A percentile compares a stretch with the other conserved stretches of the same genome.
These are phyloP conservation scores for Argyra leucocephala DNA, from an alignment of 2,888 invertebrate genomes.

Conservation along the genomic window DNA sequence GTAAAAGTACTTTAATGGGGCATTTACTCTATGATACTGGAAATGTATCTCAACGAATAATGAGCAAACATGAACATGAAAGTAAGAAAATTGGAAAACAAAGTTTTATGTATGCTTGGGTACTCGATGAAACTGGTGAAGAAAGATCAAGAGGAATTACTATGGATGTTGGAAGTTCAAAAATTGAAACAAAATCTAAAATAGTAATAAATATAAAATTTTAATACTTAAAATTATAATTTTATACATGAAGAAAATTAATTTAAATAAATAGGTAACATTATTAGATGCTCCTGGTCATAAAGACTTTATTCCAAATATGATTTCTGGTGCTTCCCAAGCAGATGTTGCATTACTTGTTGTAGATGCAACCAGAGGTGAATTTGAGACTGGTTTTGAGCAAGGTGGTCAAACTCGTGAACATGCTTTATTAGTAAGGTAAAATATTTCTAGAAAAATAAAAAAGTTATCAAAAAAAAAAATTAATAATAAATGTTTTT, in stretches of 20 bases:
- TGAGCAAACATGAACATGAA: constrained; percentile 97
- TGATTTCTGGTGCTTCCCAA: constrained; percentile 97
- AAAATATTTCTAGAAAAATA: background rate
- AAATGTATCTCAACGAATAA: constrained; percentile 73
- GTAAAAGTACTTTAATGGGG: constrained; percentile 68
- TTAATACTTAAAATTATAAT: background rate
- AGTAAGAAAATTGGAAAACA: constrained; percentile 95
- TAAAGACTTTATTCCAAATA: constrained; percentile 98
- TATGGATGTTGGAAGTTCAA: constrained; percentile 93
- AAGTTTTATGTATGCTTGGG: constrained; percentile 98
- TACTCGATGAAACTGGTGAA: constrained; percentile 96
- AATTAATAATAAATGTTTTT: too few species aligned
- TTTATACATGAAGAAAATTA: constrained; percentile 5
- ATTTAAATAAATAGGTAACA: constrained; percentile 47
- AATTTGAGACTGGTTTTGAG: constrained; percentile 98
- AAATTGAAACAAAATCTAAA: constrained; percentile 82
- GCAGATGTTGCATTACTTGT: constrained; percentile 96
- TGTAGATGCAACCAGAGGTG: constrained; percentile 90
- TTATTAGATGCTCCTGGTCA: constrained; percentile 97
- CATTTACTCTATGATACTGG: constrained; percentile 79
- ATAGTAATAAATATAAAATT: constrained; percentile 29
- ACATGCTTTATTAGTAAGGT: constrained; percentile 84
- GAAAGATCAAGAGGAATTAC: constrained; percentile 94
- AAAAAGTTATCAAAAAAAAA: constrained; percentile 50
- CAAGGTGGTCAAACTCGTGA: constrained; percentile 96